Evolutionary conservation across 2,797 vertebrate genomes (phyloP).

Genomic region (Moxostoma hubbsi): DNA sequence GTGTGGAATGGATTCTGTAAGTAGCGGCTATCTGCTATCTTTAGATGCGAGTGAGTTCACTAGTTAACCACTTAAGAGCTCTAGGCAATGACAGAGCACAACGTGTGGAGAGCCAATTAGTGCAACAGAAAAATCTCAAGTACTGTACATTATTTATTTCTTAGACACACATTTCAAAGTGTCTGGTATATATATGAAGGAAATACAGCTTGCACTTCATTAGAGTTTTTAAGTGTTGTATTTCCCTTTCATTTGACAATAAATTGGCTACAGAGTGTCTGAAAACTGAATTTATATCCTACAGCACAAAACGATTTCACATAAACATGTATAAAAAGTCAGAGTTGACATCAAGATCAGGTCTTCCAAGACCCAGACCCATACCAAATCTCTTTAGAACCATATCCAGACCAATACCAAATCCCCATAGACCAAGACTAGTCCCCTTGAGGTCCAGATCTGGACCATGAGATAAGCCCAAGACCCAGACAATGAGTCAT

Average conservation of each 20-base stretch:
- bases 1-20: slow-evolving; percentile 11
- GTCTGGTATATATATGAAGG: slow-evolving; percentile 1
- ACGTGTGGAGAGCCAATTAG: slow-evolving; percentile 16
- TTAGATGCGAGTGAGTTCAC: not conserved
- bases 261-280: not conserved
- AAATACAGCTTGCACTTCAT: not conserved
- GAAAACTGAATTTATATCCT: not conserved
- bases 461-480: too few species aligned
- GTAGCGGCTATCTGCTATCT: slow-evolving; percentile 29
- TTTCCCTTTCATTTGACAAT: not conserved
- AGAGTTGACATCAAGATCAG: not conserved
- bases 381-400: not conserved
- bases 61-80: slow-evolving; percentile 22
- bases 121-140: not conserved
- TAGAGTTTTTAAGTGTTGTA: not conserved
- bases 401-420: not conserved
- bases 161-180: not conserved
- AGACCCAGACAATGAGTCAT: too few species aligned
- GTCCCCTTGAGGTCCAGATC: too few species aligned
- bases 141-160: not conserved
- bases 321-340: not conserved
- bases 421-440: too few species aligned
- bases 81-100: not conserved
- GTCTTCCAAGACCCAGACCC: not conserved
- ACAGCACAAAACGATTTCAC: not conserved